Conservation (phyloP, 2,888 invertebrate species). For the Drosophila nr. medialis region DNA sequence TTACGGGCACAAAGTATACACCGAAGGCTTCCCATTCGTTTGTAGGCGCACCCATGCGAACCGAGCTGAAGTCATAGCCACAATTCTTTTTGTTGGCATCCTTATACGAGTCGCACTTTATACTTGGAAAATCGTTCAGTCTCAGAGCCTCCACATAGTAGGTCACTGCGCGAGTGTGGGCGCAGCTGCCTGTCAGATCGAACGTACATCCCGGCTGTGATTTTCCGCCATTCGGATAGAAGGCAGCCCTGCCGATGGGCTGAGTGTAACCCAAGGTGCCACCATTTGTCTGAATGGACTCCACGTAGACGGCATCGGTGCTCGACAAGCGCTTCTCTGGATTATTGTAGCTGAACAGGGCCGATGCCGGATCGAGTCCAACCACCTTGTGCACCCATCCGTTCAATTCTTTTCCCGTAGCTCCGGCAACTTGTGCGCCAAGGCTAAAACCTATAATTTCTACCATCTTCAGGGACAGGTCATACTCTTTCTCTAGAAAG, state of each 20-base stretch:
- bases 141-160: conserved; percentile 85
- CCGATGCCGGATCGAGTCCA: conserved; percentile 83
- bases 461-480: conserved; percentile 85
- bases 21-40: conserved; percentile 74
- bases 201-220: conserved; percentile 86
- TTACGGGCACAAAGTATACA: conserved; percentile 80
- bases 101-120: conserved; percentile 66
- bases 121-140: conserved; percentile 75
- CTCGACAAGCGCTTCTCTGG: conserved; percentile 68
- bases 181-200: conserved; percentile 83
- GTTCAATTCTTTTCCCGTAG: conserved; percentile 86
- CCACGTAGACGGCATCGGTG: conserved; percentile 82
- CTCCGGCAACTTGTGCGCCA: conserved; percentile 87
- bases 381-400: conserved; percentile 87
- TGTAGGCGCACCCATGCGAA: conserved; percentile 72
- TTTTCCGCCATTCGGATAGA: conserved; percentile 86
- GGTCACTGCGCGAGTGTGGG: conserved; percentile 84
- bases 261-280: conserved; percentile 76
- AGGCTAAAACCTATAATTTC: conserved; percentile 87
- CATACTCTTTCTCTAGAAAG: conserved; percentile 85
- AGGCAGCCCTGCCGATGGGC: conserved; percentile 85
- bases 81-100: conserved; percentile 73
- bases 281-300: conserved; percentile 82
- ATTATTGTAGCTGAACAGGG: conserved; percentile 69
- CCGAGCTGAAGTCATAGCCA: conserved; percentile 58